Evolutionary conservation across 2,113 vertebrate genomes (phyloP).

Genomic region (Orycteropus afer): DNA sequence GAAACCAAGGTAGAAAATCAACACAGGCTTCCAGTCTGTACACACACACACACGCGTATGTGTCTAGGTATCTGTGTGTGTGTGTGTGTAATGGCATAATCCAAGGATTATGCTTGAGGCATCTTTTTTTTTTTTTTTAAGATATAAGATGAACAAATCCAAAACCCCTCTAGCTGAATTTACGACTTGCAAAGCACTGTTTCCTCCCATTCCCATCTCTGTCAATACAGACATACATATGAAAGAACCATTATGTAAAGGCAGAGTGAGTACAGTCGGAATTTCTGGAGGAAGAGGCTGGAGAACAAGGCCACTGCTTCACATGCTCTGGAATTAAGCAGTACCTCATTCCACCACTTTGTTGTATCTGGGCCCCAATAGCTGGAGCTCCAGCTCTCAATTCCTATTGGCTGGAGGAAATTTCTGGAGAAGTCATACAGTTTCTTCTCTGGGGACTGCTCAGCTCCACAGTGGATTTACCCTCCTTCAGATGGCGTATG

Average conservation of each 20-base stretch:
- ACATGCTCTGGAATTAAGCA: not conserved
- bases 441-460: not conserved
- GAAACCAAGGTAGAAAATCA: not conserved
- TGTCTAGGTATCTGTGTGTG: fast-evolving
- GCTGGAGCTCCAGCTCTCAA: not conserved
- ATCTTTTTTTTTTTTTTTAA: not conserved
- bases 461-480: not conserved
- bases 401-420: not conserved
- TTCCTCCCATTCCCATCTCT: not conserved
- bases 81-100: too few species aligned
- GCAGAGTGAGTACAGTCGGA: not conserved
- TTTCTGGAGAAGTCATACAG: not conserved
- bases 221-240: not conserved
- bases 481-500: not conserved
- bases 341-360: not conserved
- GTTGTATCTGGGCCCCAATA: not conserved
- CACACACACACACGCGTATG: not conserved
- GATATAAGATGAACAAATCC: not conserved
- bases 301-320: not conserved
- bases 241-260: not conserved
- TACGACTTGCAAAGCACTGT: not conserved
- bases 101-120: not conserved
- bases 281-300: not conserved
- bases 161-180: not conserved
- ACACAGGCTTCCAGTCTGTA: not conserved